Evolutionary conservation across 1,140 invertebrate species (phyloP).

Genomic region (Apis florea): DNA sequence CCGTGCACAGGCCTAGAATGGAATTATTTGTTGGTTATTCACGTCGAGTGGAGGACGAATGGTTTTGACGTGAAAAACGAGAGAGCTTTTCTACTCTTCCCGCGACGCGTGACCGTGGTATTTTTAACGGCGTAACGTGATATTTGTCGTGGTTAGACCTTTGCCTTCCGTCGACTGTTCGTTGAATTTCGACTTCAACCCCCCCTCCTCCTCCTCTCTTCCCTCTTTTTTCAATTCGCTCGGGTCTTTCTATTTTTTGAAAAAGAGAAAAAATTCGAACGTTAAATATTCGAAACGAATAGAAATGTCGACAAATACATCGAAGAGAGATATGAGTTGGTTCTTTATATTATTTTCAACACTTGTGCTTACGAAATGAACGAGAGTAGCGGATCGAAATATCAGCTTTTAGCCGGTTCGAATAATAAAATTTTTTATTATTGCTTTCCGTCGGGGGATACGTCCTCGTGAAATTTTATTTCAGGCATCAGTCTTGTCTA

Average conservation of each 20-base stretch:
- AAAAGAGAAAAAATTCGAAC: too few species aligned
- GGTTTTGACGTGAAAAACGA: constrained; percentile 57
- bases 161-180: not conserved
- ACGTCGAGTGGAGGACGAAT: constrained; percentile 50
- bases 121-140: constrained; percentile 47
- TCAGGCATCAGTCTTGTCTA: not conserved
- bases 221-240: too few species aligned
- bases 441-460: not conserved
- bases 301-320: too few species aligned
- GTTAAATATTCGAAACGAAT: too few species aligned
- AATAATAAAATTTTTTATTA: not conserved
- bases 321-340: not conserved
- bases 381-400: not conserved
- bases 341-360: not conserved
- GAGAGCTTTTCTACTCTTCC: constrained; percentile 45
- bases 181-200: not conserved
- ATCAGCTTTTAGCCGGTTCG: not conserved
- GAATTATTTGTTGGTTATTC: constrained; percentile 58
- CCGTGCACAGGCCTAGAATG: constrained; percentile 41
- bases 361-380: too few species aligned
- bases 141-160: constrained; percentile 27
- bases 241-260: too few species aligned
- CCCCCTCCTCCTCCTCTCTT: too few species aligned
- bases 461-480: not conserved
- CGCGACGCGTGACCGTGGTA: constrained; percentile 42